Evolutionary conservation across 2,113 vertebrate species (phyloP).

Genomic region (Dendropsophus ebraccatus): DNA sequence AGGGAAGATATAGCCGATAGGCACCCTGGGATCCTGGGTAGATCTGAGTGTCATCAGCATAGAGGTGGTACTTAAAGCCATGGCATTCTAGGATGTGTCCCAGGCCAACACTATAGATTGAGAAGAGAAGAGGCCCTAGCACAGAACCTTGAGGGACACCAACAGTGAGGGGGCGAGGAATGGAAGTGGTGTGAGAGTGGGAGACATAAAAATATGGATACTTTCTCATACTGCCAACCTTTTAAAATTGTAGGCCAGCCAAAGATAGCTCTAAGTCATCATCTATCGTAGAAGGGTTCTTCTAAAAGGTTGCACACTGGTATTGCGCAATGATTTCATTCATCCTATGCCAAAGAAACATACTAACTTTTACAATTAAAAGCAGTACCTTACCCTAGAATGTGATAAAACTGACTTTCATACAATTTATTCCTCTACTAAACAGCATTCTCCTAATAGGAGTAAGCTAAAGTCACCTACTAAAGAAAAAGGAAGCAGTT

Average conservation of each 20-base stretch:
- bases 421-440: background rate
- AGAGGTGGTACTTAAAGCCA: too few species aligned
- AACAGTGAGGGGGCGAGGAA: too few species aligned
- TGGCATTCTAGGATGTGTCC: too few species aligned
- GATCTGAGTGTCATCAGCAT: too few species aligned
- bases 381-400: background rate
- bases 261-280: background rate
- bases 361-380: background rate
- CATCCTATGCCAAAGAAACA: background rate
- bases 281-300: background rate
- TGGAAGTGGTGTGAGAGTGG: too few species aligned
- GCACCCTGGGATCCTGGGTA: too few species aligned
- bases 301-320: background rate
- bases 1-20: too few species aligned
- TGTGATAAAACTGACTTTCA: background rate
- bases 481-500: background rate
- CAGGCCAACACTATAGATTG: too few species aligned
- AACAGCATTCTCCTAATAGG: background rate
- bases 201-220: too few species aligned
- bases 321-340: background rate
- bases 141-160: too few species aligned
- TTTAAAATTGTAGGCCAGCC: background rate
- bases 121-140: too few species aligned
- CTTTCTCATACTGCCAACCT: too few species aligned
- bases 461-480: background rate